Conservation (phyloP, 2,797 vertebrate genomes). For the Heterohyrax brucei region DNA sequence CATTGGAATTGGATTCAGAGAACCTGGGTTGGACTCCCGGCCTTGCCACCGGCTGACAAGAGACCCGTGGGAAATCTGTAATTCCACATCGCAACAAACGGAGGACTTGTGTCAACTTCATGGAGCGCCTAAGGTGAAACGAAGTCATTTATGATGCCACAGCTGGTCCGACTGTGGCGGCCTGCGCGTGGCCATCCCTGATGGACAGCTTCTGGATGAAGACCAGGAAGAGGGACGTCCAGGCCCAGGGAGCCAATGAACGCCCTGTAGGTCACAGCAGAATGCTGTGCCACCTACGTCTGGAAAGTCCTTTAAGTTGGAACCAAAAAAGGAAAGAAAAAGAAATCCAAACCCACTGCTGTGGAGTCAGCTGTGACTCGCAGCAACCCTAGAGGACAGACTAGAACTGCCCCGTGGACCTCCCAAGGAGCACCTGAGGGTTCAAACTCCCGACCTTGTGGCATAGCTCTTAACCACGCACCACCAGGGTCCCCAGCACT, state of each 20-base stretch:
- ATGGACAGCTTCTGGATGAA: not conserved
- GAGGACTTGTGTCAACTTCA: not conserved
- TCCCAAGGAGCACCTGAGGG: too few relatives aligned
- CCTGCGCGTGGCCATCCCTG: not conserved
- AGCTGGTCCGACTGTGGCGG: not conserved
- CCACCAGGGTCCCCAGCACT: too few relatives aligned
- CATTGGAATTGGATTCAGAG: conserved; percentile 4
- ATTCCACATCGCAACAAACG: not conserved
- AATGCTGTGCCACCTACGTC: not conserved
- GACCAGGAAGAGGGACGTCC: not conserved
- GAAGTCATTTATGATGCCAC: not conserved
- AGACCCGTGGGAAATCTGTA: not conserved
- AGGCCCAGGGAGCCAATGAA: not conserved
- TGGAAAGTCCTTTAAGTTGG: not conserved
- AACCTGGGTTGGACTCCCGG: not conserved
- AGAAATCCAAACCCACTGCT: too few relatives aligned
- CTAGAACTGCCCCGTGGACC: too few relatives aligned
- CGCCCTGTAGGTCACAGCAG: not conserved
- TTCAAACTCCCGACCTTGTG: too few relatives aligned
- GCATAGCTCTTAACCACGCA: too few relatives aligned
- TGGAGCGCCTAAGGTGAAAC: not conserved
- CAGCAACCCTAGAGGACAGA: too few relatives aligned
- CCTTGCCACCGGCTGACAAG: not conserved
- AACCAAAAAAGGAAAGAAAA: too few relatives aligned
- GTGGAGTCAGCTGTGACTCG: too few relatives aligned